Base-by-base conservation (phyloP, 2,797 vertebrate genomes). In the Sebastiscus albofasciatus region DNA sequence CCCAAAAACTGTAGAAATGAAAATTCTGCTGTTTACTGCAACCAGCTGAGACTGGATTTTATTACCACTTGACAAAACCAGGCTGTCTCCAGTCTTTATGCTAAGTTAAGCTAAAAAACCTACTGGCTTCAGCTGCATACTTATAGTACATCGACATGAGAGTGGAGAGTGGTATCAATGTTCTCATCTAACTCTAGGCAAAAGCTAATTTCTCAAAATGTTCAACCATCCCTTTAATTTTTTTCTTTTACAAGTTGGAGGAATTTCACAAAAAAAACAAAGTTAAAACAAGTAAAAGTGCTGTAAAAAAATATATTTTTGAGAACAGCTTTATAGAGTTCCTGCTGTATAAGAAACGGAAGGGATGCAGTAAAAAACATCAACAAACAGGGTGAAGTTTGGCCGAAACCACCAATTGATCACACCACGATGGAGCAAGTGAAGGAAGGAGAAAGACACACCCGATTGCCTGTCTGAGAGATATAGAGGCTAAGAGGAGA, bases 381-480 rank as follows among this genome's bases (percentile, higher is more conserved):
- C 46, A 46, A 72, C 66, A 10, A 59, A 27, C 24, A 60, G 60
- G 34, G 39, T n/a, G n/a, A 71, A 42, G 52, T 79, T 76, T 52
- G 34, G 20, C 34, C 52, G 39, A 52, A 78, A 74, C 64, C 49
- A 42, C n/a, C 20, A 36, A 72, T 31, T 65, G 76, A 79, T 87
- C 58, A 6, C 10, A 75, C 12, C 4, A 39, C 36, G 33, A 60
- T 31, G 27, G 36, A 52, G 52, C 54, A 24, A 61, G 27, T 56
- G 20, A 59, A 58, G 18, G 8, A 54, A 79, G 70, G 46, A 65
- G 22, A 60, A 24, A 36, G 55, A 31, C 27, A 55, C 6, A 73
- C 20, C 49, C 22, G 22, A 64, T 11, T 60, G 27, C n/a, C 61
- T 72, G 58, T 52, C 52, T 61, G 6, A 33, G 29, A 77, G 36